phyloP scores from a whole-genome alignment of 2,113 vertebrate genomes.

The Oryzias melastigma region DNA sequence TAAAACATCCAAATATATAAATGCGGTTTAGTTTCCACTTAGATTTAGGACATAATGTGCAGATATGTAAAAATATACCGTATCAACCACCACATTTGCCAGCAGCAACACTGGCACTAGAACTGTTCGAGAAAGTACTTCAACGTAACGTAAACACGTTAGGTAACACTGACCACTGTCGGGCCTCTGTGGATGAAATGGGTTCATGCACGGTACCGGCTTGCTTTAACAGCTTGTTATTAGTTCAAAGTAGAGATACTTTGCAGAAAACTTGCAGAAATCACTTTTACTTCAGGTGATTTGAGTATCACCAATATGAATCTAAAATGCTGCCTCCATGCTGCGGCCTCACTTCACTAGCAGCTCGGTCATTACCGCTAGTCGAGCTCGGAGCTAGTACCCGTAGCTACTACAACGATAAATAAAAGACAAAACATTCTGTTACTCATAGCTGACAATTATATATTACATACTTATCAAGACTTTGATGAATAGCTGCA shows the following conservation, averaged over 20 bases:
- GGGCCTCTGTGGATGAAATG: conserved; percentile 32
- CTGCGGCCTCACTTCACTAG: conserved; percentile 38
- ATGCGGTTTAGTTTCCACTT: no score
- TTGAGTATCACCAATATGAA: neutral
- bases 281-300: fast-evolving
- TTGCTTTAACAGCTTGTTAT: neutral
- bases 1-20: no score
- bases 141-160: conserved; percentile 21
- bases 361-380: conserved; percentile 25
- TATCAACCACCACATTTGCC: neutral
- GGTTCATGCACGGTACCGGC: conserved; percentile 5
- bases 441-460: fast-evolving
- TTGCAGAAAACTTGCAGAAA: no score
- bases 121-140: conserved; percentile 16
- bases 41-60: no score
- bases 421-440: neutral
- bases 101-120: neutral
- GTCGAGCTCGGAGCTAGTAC: conserved; percentile 20
- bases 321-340: conserved; percentile 4
- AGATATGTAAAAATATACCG: no score
- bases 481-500: neutral
- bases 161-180: conserved; percentile 16
- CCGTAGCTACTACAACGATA: conserved; percentile 7
- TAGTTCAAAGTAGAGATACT: neutral
- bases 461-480: conserved; percentile 19